phyloP scores from a whole-genome alignment of 2,113 vertebrate species.

The Microcebus griseorufus region DNA sequence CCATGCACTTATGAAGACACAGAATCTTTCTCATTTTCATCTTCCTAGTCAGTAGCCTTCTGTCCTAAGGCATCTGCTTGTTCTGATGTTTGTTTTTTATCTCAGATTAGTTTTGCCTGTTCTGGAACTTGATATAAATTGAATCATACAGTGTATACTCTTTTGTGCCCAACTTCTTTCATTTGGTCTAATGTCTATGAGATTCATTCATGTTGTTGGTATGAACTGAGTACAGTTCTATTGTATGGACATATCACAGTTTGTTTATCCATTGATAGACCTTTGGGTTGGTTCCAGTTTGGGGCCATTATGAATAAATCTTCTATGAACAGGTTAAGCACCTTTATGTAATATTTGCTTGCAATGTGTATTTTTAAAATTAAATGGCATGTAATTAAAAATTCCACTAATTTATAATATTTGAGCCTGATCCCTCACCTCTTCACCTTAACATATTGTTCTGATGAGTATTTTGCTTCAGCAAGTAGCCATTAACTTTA shows the following conservation, averaged over 20 bases:
- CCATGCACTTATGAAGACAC: neutral
- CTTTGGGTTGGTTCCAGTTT: neutral
- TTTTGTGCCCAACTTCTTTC: neutral
- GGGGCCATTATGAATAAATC: neutral
- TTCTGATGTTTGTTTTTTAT: neutral
- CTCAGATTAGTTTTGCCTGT: neutral
- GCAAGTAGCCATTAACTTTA: neutral
- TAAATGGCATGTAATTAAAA: neutral
- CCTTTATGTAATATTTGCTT: neutral
- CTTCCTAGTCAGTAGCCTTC: neutral
- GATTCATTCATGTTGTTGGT: neutral
- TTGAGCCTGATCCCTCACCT: neutral
- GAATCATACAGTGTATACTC: neutral
- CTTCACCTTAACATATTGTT: neutral
- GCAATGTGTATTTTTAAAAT: neutral
- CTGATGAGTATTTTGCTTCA: neutral
- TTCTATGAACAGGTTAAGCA: neutral
- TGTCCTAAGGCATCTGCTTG: neutral
- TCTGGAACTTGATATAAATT: neutral
- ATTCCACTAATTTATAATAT: neutral
- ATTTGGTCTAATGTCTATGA: neutral
- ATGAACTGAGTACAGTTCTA: neutral
- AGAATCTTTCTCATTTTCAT: neutral
- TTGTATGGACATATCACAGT: neutral
- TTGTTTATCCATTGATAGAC: neutral